A percentile compares a stretch with the other conserved stretches of the same genome.
phyloP scores from a whole-genome alignment of 1,140 invertebrate genomes.

The Trichonephila clavata region DNA sequence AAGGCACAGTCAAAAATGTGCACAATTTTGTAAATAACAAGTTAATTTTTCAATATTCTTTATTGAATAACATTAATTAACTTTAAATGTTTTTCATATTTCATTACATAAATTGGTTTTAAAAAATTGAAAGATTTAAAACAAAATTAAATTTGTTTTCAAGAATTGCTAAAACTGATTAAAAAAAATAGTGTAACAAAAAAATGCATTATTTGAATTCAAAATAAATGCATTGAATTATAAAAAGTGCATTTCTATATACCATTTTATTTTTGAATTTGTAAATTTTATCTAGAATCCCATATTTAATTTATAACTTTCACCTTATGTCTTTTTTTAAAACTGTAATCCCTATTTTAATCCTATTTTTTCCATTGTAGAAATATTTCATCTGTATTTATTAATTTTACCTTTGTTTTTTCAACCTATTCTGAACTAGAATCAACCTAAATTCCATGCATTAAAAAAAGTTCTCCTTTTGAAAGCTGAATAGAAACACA shows the following conservation, averaged over 20 bases:
- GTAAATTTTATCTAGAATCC: not conserved
- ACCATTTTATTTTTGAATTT: not conserved
- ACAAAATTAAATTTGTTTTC: too few species aligned
- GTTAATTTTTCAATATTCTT: too few species aligned
- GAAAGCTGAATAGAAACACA: slow-evolving; percentile 68
- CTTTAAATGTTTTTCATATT: too few species aligned
- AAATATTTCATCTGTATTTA: not conserved
- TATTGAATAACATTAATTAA: too few species aligned
- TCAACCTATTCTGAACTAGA: slow-evolving; percentile 10
- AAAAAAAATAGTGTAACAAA: too few species aligned
- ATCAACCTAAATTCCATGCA: slow-evolving; percentile 45
- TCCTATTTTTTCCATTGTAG: not conserved
- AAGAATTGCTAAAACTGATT: too few species aligned
- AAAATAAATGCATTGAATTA: too few species aligned
- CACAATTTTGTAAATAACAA: too few species aligned
- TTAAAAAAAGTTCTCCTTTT: slow-evolving; percentile 21
- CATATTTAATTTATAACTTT: not conserved
- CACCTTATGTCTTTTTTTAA: not conserved
- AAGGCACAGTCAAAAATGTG: too few species aligned
- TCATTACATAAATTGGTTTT: too few species aligned
- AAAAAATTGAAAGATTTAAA: too few species aligned
- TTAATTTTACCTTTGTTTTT: not conserved
- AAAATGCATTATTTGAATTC: too few species aligned
- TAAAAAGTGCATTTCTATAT: not conserved
- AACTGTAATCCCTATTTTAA: not conserved